Conservation (phyloP, 1,140 invertebrate species). For the Drosophila pseudoobscura region DNA sequence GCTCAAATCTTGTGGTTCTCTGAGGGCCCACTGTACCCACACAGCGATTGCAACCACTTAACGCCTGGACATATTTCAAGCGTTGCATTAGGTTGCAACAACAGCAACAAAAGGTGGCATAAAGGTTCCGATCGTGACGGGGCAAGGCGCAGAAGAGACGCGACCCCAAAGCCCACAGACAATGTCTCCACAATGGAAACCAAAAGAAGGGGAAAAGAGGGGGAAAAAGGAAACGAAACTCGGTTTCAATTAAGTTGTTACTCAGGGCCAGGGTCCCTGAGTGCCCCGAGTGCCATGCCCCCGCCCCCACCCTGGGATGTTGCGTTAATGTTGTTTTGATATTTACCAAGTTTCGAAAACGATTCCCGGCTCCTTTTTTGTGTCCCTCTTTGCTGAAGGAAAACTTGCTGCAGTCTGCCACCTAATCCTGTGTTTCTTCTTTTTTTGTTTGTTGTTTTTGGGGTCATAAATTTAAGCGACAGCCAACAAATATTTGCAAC, state of each 20-base stretch:
- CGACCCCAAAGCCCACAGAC: conserved; percentile 1
- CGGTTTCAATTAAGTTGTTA: conserved; percentile 81
- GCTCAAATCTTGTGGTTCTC: neutral
- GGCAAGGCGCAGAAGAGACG: conserved; percentile 27
- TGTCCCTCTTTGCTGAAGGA: conserved; percentile 37
- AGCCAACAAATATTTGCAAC: conserved; percentile 82
- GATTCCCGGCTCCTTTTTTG: conserved; percentile 36
- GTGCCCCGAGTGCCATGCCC: neutral
- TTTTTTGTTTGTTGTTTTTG: conserved; percentile 14
- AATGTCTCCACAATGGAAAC: conserved; percentile 36
- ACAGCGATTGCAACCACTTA: conserved; percentile 67
- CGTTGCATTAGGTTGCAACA: conserved; percentile 65
- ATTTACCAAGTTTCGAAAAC: conserved; percentile 51
- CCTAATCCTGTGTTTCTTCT: neutral
- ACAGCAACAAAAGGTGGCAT: conserved; percentile 31
- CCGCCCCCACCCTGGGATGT: too few relatives aligned
- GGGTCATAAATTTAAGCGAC: conserved; percentile 82
- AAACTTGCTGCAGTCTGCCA: conserved; percentile 41
- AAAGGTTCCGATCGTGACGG: conserved; percentile 76
- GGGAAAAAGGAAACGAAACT: conserved; percentile 38
- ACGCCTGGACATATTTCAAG: conserved; percentile 78
- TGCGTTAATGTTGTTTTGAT: conserved; percentile 77
- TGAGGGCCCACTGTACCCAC: conserved; percentile 39
- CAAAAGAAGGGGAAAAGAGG: neutral
- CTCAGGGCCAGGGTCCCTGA: conserved; percentile 48